A percentile compares a stretch with the other conserved stretches of the same genome.
phyloP scores from a whole-genome alignment of 2,888 invertebrate genomes.

The Endotricha flammealis region DNA sequence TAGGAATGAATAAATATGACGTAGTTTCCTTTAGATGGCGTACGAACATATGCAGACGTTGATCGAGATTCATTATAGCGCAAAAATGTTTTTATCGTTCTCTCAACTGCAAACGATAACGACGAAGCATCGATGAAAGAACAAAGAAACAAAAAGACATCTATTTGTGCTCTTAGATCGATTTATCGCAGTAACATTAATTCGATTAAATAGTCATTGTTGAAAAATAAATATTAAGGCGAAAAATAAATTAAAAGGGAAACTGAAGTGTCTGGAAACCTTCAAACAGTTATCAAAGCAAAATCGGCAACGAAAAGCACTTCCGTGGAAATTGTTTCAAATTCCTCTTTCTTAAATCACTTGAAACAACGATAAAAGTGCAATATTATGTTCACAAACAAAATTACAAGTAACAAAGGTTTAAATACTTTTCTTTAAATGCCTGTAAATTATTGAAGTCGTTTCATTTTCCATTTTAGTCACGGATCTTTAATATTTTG shows the following conservation, averaged over 20 bases:
- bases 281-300: constrained; percentile 7
- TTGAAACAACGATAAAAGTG: constrained; percentile 19
- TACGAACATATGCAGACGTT: no score
- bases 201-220: no score
- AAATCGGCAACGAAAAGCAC: constrained; percentile 18
- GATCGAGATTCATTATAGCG: no score
- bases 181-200: no score
- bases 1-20: no score
- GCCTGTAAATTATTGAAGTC: background rate
- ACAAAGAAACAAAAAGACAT: no score
- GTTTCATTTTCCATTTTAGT: background rate
- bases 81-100: no score
- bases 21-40: no score
- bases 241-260: background rate
- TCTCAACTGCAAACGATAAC: no score
- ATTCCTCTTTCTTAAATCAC: constrained; percentile 22
- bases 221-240: no score
- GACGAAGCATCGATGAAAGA: no score
- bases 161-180: no score
- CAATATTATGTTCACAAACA: constrained; percentile 17
- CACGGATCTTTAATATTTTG: background rate
- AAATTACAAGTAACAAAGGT: constrained; percentile 4
- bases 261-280: constrained; percentile 9
- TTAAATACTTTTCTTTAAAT: background rate
- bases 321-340: constrained; percentile 23